These are phyloP conservation scores for Lasioglossum albipes DNA, from an alignment of 1,140 invertebrate species.

Conservation along the genomic window DNA sequence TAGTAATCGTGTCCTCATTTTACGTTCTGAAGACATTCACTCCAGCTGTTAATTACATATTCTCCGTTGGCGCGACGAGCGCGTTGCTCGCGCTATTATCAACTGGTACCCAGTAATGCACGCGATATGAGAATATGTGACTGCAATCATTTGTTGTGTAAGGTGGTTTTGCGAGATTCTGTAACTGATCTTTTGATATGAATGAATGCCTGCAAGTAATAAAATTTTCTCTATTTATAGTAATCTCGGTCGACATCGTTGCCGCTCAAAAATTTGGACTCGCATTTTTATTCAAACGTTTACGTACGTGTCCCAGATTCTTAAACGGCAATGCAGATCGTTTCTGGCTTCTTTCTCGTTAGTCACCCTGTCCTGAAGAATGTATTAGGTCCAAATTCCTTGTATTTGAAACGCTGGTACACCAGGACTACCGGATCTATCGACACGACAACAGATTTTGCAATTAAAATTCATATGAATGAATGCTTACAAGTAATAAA, in stretches of 20 bases:
- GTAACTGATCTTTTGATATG: conserved; percentile 54
- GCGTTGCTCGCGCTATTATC: conserved; percentile 94
- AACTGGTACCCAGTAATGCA: conserved; percentile 84
- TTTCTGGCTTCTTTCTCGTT: background rate
- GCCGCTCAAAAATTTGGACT: background rate
- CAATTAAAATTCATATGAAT: no score
- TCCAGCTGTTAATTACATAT: conserved; percentile 95
- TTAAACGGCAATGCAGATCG: background rate
- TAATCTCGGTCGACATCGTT: conserved; percentile 12
- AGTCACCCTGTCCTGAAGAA: no score
- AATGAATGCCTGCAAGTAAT: conserved; percentile 48
- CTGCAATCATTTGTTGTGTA: background rate
- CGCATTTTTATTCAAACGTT: background rate
- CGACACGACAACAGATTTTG: no score
- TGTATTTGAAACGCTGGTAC: no score
- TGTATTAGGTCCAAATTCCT: no score
- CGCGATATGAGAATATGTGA: background rate
- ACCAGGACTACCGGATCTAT: no score
- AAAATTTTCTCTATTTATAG: conserved; percentile 68
- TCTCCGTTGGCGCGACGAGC: conserved; percentile 92
- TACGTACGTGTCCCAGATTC: background rate
- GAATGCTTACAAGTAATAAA: conserved; percentile 53
- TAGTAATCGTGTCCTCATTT: conserved; percentile 97
- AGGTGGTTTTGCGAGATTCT: conserved; percentile 25
- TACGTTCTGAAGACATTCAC: conserved; percentile 94